phyloP scores from a whole-genome alignment of 2,888 invertebrate species.

The Cantharis rufa region DNA sequence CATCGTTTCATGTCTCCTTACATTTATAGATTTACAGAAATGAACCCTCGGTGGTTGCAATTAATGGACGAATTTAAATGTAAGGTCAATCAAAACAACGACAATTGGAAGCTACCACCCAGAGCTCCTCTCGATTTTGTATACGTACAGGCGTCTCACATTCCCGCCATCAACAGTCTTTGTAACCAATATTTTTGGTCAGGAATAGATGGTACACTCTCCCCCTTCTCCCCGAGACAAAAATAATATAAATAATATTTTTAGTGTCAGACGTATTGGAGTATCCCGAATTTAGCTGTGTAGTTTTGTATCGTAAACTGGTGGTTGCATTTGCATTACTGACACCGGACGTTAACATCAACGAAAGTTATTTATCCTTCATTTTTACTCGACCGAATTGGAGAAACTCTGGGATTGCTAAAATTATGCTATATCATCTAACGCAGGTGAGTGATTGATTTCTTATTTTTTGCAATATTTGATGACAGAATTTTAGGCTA shows the following conservation, averaged over 20 bases:
- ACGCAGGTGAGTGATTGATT: slow-evolving; percentile 66
- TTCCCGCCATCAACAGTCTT: slow-evolving; percentile 85
- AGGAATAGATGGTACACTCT: slow-evolving; percentile 87
- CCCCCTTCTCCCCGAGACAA: too few species aligned
- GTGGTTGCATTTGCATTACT: slow-evolving; percentile 90
- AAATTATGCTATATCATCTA: slow-evolving; percentile 90
- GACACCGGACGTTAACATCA: slow-evolving; percentile 79
- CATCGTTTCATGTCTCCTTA: slow-evolving; percentile 79
- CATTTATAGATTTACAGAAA: slow-evolving; percentile 73
- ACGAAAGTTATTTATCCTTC: slow-evolving; percentile 90
- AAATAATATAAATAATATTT: slow-evolving; percentile 32
- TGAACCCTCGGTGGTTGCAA: slow-evolving; percentile 72
- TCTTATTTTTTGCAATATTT: slow-evolving; percentile 25
- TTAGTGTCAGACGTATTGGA: slow-evolving; percentile 85
- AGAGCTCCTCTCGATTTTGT: slow-evolving; percentile 78
- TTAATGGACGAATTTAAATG: slow-evolving; percentile 68
- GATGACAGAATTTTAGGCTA: slow-evolving; percentile 65
- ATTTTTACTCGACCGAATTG: slow-evolving; percentile 87
- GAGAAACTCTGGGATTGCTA: slow-evolving; percentile 80
- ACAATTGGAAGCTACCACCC: slow-evolving; percentile 49
- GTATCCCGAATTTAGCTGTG: slow-evolving; percentile 92
- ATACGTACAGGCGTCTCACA: slow-evolving; percentile 85
- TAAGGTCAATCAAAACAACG: slow-evolving; percentile 59
- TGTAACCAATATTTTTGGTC: slow-evolving; percentile 90
- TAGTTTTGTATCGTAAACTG: slow-evolving; percentile 79